A percentile compares a stretch with the other conserved stretches of the same genome.
phyloP scores from a whole-genome alignment of 2,113 vertebrate species.

The Mugil cephalus region DNA sequence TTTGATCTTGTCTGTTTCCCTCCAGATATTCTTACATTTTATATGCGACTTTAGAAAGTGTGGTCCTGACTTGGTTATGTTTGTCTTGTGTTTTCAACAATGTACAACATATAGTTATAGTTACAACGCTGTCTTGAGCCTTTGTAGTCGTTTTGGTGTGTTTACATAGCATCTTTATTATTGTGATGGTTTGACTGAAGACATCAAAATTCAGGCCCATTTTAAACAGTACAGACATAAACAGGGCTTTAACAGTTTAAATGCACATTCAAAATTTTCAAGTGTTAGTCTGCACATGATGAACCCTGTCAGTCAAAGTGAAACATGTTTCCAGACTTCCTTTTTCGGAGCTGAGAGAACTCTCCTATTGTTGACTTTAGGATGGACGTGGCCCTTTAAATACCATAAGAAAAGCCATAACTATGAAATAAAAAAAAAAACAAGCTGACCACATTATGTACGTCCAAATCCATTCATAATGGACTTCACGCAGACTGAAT shows the following conservation, averaged over 20 bases:
- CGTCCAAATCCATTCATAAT: constrained; percentile 3
- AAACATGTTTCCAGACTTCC: constrained; percentile 9
- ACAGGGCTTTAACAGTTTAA: constrained; percentile 12
- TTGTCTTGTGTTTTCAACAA: not conserved
- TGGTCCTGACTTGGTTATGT: constrained; percentile 3
- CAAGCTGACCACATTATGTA: not conserved
- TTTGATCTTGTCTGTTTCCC: constrained; percentile 36
- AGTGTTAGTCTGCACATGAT: not conserved
- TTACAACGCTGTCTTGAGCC: not conserved
- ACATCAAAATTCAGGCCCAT: not conserved
- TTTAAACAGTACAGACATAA: constrained; percentile 9
- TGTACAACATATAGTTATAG: constrained; percentile 6
- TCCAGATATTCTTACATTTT: constrained; percentile 18
- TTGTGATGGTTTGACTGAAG: constrained; percentile 2
- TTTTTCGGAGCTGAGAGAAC: not conserved
- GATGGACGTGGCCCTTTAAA: constrained; percentile 5
- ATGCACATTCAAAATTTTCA: constrained; percentile 13
- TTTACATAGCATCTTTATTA: constrained; percentile 17
- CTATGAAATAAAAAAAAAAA: constrained; percentile 41
- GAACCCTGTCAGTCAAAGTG: constrained; percentile 19
- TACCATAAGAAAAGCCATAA: not conserved
- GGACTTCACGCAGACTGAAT: not conserved
- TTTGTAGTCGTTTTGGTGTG: not conserved
- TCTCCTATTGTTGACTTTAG: constrained; percentile 9
- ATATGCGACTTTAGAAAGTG: not conserved